Base-by-base conservation (phyloP, 2,797 vertebrate genomes). In the Prionace glauca region DNA sequence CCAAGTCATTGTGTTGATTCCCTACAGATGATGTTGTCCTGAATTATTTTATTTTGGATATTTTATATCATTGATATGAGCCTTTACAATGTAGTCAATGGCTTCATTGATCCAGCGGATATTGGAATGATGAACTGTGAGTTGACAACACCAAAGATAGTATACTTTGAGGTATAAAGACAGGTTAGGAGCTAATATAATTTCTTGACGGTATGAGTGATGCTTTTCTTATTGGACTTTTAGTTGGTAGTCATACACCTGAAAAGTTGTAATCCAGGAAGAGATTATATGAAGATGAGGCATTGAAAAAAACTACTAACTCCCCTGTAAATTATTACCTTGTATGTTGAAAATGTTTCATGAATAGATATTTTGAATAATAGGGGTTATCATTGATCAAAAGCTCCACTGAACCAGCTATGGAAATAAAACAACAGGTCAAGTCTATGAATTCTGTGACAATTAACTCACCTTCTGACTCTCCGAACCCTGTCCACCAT, bases 1-100 rank as follows among this genome's bases (percentile, higher is more conserved):
- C n/a, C n/a, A 81, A 36, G 32, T 81, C n/a, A 81, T n/a, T 81
- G 77, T 81, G n/a, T 81, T 81, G 32, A 81, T 81, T 81, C 77
- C n/a, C n/a, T 0, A 0, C 18, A 79, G n/a, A 81, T 81, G 4
- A 36, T 41, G n/a, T 81, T 81, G 18, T 77, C 29, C 32, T n/a
- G 29, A 32, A n/a, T 81, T 81, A 36, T 81, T 81, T 81, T 81
- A 81, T 36, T n/a, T 36, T 36, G 16, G 12, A 81, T 81, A 41
- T 81, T 81, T 81, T 81, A 81, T 18, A 36, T 41, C 77, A 36
- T 81, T 81, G 77, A 81, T 36, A 18, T 36, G 77, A 81, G 16
- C 11, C n/a, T 81, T 81, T 36, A 81, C n/a, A n/a, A 81, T 81
- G 36, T 36, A 14, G 11, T 41, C 36, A 16, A 36, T 81, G 36